Evolutionary conservation across 2,113 vertebrate genomes (phyloP).

Genomic region (Notothenia coriiceps): DNA sequence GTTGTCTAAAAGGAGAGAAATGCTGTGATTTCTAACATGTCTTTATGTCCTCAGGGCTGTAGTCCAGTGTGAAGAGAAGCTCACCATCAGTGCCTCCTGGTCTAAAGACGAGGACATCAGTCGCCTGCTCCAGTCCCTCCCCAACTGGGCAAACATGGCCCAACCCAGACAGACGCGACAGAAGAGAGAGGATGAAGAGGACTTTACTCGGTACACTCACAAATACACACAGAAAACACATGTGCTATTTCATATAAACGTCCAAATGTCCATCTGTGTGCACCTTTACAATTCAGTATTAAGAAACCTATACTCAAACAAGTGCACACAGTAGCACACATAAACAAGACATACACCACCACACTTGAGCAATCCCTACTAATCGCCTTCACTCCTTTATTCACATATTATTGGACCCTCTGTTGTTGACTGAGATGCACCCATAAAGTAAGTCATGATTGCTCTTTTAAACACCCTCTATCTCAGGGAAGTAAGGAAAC

Average conservation of each 20-base stretch:
- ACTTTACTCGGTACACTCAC: slow-evolving; percentile 89
- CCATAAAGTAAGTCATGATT: slow-evolving; percentile 63
- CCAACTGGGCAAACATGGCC: slow-evolving; percentile 96
- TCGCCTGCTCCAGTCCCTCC: slow-evolving; percentile 94
- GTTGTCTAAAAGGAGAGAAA: background rate
- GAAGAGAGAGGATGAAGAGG: slow-evolving; percentile 97
- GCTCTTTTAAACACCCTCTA: slow-evolving; percentile 62
- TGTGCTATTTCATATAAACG: background rate
- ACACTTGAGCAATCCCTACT: slow-evolving; percentile 47
- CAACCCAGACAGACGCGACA: slow-evolving; percentile 93
- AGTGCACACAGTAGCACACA: background rate
- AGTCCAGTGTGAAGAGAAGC: slow-evolving; percentile 94
- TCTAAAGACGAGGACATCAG: slow-evolving; percentile 99
- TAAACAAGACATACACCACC: slow-evolving; percentile 24
- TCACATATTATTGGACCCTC: slow-evolving; percentile 52
- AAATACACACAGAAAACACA: background rate
- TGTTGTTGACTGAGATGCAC: slow-evolving; percentile 53
- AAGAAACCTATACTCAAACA: background rate
- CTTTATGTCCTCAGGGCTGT: slow-evolving; percentile 83
- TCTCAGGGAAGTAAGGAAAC: slow-evolving; percentile 61
- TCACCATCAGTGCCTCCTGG: slow-evolving; percentile 98
- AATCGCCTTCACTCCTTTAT: slow-evolving; percentile 12
- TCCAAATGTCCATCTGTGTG: background rate
- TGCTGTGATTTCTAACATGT: background rate
- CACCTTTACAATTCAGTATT: background rate